Base-by-base conservation (phyloP, 1,140 invertebrate species). In the Arion vulgaris region DNA sequence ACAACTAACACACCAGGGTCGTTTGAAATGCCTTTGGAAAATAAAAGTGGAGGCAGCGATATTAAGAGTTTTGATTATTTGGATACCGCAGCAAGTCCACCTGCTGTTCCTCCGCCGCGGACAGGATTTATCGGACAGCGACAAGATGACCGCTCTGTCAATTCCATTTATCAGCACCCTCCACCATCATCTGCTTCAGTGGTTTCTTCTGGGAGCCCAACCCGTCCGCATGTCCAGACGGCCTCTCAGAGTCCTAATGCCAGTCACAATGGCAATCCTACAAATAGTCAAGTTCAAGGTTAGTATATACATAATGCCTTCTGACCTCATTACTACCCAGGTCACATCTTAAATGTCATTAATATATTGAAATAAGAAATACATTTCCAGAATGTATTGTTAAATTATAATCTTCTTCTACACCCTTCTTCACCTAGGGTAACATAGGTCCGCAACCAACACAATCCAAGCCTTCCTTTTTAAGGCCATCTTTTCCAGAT, bases 111-210 rank as follows among this genome's bases (percentile, higher is more conserved):
- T 23, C 80, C 80, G 49, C 69, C 69, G 13, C 80, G 71, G 32
- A 17, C 68, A 71, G 75, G 66, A 15, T 45, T 36, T 19, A n/a
- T 13, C 5, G 62, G 51, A 0, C 73, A 85, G 26, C 26, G 9
- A 19, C 53, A 15, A 23, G 19, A 19, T 77, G 80, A 53, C 49
- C 39, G 32, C 34, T 34, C 81, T 38, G 57, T 0, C 23, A 69
- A 72, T 34, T 39, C 75, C 39, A 34, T 79, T 51, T 9, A 82
- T 36, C 80, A 82, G 34, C 74, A 82, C 34, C 73, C 72, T 13
- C 84, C 84, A 23, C 62, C 77, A n/a, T 79, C 77, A 32, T 49
- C 38, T 53, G 19, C 77, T 28, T 57, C 79, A 38, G 7, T n/a
- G 15, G 9, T 19, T 49, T n/a, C 53, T 2, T 34, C 69, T 53